These are phyloP conservation scores for Patella vulgata DNA, from an alignment of 1,140 invertebrate species.

Conservation along the genomic window DNA sequence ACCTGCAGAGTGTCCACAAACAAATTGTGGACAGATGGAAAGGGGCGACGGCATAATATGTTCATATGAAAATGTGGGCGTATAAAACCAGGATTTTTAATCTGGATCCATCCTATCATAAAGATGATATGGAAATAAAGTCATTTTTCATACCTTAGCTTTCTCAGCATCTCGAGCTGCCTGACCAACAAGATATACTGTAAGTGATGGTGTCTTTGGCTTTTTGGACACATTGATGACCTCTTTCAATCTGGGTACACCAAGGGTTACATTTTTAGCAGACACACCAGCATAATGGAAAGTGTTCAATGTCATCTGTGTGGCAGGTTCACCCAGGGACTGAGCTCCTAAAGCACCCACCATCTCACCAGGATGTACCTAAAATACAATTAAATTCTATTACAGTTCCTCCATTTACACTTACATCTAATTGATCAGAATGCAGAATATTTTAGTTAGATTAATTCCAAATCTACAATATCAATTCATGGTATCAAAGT, in stretches of 20 bases:
- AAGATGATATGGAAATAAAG: too few species aligned
- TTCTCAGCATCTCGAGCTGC: constrained; percentile 97
- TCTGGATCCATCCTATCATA: too few species aligned
- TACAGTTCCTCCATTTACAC: not conserved
- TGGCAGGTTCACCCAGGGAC: constrained; percentile 98
- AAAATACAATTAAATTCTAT: too few species aligned
- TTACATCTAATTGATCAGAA: not conserved
- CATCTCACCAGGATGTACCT: constrained; percentile 94
- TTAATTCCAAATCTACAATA: not conserved
- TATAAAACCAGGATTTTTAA: too few species aligned
- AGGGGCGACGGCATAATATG: too few species aligned
- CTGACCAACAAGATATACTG: constrained; percentile 94
- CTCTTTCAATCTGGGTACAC: constrained; percentile 94
- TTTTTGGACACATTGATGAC: constrained; percentile 99
- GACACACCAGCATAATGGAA: constrained; percentile 99
- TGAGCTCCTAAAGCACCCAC: constrained; percentile 98
- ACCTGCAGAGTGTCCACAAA: too few species aligned
- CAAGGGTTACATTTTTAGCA: constrained; percentile 99
- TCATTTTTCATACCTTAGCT: constrained; percentile 90
- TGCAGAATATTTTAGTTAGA: not conserved
- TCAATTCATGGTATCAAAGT: too few species aligned
- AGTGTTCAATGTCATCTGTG: constrained; percentile 99
- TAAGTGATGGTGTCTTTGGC: constrained; percentile 98
- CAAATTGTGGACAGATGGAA: too few species aligned
- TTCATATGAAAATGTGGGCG: too few species aligned